These are phyloP conservation scores for Cepaea nemoralis DNA, from an alignment of 1,140 invertebrate genomes.

Conservation along the genomic window DNA sequence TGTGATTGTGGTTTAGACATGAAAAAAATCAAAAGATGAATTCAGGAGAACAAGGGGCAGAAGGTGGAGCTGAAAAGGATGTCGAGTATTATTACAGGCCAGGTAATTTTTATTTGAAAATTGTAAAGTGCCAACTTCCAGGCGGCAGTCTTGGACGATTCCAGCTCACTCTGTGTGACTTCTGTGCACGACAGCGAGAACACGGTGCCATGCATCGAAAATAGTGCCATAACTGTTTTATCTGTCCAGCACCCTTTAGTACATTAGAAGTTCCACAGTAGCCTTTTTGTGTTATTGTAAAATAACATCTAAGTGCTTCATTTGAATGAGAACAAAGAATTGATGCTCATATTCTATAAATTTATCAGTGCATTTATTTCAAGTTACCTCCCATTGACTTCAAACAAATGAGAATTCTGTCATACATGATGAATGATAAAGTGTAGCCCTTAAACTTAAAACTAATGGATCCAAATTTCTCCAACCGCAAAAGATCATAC, in stretches of 20 bases:
- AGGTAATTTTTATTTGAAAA: slow-evolving; percentile 47
- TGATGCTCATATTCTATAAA: background rate
- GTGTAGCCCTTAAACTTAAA: too few species aligned
- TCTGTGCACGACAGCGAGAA: background rate
- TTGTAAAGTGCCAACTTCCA: background rate
- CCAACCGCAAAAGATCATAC: too few species aligned
- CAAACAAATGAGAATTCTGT: too few species aligned
- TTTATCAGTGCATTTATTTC: background rate
- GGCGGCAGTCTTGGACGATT: background rate
- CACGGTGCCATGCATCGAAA: slow-evolving; percentile 18
- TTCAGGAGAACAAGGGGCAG: slow-evolving; percentile 56
- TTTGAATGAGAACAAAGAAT: background rate
- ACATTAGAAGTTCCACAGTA: background rate
- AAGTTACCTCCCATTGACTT: background rate
- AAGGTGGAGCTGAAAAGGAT: slow-evolving; percentile 61
- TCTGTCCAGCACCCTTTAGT: background rate
- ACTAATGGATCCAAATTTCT: too few species aligned
- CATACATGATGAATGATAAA: too few species aligned
- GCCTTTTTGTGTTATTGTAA: background rate
- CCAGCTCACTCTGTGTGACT: background rate
- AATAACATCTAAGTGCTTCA: background rate
- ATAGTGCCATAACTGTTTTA: background rate
- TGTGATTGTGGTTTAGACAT: slow-evolving; percentile 44
- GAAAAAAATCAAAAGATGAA: slow-evolving; percentile 54
- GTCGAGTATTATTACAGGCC: slow-evolving; percentile 63